These are phyloP conservation scores for Dione juno DNA, from an alignment of 2,888 invertebrate genomes.

Conservation along the genomic window DNA sequence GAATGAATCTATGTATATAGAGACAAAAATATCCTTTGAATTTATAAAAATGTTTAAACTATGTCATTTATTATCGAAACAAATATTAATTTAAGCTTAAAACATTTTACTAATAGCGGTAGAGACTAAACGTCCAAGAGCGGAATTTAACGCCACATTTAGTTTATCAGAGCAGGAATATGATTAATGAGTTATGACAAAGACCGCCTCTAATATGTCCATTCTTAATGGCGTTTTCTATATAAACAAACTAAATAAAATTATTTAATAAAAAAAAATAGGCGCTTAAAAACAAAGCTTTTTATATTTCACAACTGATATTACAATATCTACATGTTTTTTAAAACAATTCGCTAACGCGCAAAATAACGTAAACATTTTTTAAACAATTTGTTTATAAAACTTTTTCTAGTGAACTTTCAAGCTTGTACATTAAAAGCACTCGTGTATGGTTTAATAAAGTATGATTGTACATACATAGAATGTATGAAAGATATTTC, in stretches of 20 bases:
- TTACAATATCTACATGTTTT: neutral
- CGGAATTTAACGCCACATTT: too few species aligned
- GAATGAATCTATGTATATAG: too few species aligned
- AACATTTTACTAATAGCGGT: too few species aligned
- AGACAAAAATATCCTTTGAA: too few species aligned
- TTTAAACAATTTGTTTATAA: neutral
- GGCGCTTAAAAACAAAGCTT: neutral
- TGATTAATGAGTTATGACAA: too few species aligned
- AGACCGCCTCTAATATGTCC: too few species aligned
- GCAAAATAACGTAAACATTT: neutral
- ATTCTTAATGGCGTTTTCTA: too few species aligned
- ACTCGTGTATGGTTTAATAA: constrained; percentile 33
- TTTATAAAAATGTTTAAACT: too few species aligned
- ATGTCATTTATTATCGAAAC: too few species aligned
- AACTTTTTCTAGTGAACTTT: constrained; percentile 11
- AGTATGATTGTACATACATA: constrained; percentile 29
- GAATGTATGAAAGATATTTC: constrained; percentile 36
- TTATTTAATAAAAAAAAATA: neutral
- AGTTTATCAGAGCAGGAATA: too few species aligned
- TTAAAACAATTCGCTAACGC: neutral
- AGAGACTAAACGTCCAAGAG: too few species aligned
- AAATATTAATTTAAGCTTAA: too few species aligned
- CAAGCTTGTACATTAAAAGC: constrained; percentile 22
- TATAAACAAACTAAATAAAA: neutral
- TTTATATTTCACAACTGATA: neutral